A percentile compares a stretch with the other conserved stretches of the same genome.
Evolutionary conservation across 2,797 vertebrate genomes (phyloP).

Genomic region (Iguana delicatissima): DNA sequence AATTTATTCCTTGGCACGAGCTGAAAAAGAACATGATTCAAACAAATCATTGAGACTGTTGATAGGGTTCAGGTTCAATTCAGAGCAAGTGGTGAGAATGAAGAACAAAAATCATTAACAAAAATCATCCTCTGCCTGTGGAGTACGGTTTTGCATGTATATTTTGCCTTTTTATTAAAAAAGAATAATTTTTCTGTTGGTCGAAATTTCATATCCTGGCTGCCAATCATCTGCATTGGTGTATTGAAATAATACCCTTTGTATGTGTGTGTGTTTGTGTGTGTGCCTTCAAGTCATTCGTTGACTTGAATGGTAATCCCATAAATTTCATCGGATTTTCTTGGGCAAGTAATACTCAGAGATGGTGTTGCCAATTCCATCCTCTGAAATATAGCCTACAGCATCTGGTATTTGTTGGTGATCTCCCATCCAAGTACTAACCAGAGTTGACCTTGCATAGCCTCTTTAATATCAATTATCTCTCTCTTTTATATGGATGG

Average conservation of each 20-base stretch:
- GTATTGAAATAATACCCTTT: constrained; percentile 10
- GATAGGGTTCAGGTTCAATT: constrained; percentile 30
- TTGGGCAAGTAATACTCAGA: too few relatives aligned
- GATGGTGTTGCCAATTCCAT: too few relatives aligned
- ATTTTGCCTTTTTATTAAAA: not conserved
- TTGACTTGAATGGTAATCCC: too few relatives aligned
- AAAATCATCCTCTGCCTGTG: constrained; percentile 7
- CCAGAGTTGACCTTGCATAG: too few relatives aligned
- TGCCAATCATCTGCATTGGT: constrained; percentile 48
- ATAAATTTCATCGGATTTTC: too few relatives aligned
- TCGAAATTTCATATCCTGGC: constrained; percentile 37
- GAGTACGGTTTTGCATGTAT: not conserved
- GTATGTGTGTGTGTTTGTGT: too few relatives aligned
- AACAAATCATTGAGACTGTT: constrained; percentile 26
- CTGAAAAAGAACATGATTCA: constrained; percentile 3
- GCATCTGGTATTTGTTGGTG: too few relatives aligned
- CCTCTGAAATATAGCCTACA: too few relatives aligned
- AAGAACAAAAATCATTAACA: constrained; percentile 17
- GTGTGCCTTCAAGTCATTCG: too few relatives aligned
- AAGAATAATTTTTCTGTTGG: constrained; percentile 39
- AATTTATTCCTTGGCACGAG: constrained; percentile 13
- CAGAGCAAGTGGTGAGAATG: not conserved
- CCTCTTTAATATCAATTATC: constrained; percentile 50
- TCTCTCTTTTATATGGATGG: not conserved
- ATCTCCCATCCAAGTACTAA: too few relatives aligned